phyloP scores from a whole-genome alignment of 1,140 invertebrate species.

The Dendrolimus punctatus region DNA sequence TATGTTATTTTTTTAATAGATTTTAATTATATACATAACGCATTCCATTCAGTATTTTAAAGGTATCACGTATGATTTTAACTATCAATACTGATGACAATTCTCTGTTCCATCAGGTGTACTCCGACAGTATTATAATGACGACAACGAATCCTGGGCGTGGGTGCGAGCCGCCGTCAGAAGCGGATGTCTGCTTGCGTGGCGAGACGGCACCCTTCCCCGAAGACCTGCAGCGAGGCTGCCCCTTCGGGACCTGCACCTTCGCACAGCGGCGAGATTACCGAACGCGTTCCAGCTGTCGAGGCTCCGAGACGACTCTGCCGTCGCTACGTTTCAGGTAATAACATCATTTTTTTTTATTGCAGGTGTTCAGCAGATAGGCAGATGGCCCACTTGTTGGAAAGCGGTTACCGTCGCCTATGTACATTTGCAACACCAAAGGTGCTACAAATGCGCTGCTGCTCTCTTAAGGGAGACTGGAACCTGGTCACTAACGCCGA shows the following conservation, averaged over 20 bases:
- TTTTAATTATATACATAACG: too few species aligned
- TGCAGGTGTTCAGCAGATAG: too few species aligned
- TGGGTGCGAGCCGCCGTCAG: constrained; percentile 58
- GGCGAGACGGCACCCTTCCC: constrained; percentile 56
- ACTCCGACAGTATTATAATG: constrained; percentile 60
- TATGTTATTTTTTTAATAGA: too few species aligned
- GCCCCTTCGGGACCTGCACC: constrained; percentile 50
- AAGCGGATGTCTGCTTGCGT: constrained; percentile 50
- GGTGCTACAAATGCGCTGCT: too few species aligned
- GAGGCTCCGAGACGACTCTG: constrained; percentile 46
- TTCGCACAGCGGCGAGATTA: constrained; percentile 38
- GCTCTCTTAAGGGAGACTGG: too few species aligned
- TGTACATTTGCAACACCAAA: too few species aligned
- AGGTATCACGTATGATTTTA: too few species aligned
- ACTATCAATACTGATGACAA: background rate
- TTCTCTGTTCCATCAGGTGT: constrained; percentile 32
- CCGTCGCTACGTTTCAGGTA: constrained; percentile 66
- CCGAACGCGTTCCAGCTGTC: constrained; percentile 62
- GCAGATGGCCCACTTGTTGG: too few species aligned
- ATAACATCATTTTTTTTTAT: too few species aligned
- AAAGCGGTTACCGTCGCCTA: too few species aligned
- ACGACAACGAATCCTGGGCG: constrained; percentile 45
- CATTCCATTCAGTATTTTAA: too few species aligned
- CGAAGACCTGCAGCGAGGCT: constrained; percentile 45
- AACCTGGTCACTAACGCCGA: too few species aligned